A percentile compares a stretch with the other conserved stretches of the same genome.
These are phyloP conservation scores for Callionymus lyra DNA, from an alignment of 2,113 vertebrate species.

Conservation along the genomic window DNA sequence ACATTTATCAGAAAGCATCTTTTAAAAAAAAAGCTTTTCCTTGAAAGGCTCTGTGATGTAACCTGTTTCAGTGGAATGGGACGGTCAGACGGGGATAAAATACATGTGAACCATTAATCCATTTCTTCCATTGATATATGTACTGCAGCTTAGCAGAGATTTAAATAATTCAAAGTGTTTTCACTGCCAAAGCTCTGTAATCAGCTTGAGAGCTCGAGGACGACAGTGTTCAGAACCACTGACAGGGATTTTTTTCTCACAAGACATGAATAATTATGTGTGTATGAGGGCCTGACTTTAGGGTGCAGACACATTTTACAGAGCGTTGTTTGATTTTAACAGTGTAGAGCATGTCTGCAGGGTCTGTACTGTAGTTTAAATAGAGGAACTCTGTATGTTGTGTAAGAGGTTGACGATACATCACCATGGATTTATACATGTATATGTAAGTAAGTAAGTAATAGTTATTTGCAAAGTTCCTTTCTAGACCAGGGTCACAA, in stretches of 20 bases:
- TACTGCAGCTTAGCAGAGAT: slow-evolving; percentile 72
- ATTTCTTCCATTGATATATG: slow-evolving; percentile 71
- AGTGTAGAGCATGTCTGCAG: slow-evolving; percentile 18
- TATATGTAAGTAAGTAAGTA: no score
- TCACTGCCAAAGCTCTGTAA: slow-evolving; percentile 72
- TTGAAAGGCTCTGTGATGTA: slow-evolving; percentile 32
- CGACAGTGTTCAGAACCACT: slow-evolving; percentile 45
- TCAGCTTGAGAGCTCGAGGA: slow-evolving; percentile 67
- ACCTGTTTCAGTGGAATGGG: slow-evolving; percentile 23
- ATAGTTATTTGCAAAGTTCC: no score
- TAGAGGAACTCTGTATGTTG: neutral
- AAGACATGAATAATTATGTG: slow-evolving; percentile 76
- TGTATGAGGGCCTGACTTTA: slow-evolving; percentile 24
- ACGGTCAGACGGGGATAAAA: slow-evolving; percentile 38
- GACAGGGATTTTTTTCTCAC: slow-evolving; percentile 40
- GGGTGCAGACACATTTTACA: slow-evolving; percentile 44
- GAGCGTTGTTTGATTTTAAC: slow-evolving; percentile 28
- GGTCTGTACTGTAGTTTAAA: no score
- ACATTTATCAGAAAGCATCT: slow-evolving; percentile 13
- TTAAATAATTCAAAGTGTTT: slow-evolving; percentile 82
- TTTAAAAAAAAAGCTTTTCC: slow-evolving; percentile 25
- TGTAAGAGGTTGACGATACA: no score
- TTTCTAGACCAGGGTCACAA: no score
- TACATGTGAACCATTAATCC: slow-evolving; percentile 60
- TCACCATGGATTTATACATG: no score